Evolutionary conservation across 2,888 invertebrate species (phyloP).

Genomic region (Ferdinandea cuprea): DNA sequence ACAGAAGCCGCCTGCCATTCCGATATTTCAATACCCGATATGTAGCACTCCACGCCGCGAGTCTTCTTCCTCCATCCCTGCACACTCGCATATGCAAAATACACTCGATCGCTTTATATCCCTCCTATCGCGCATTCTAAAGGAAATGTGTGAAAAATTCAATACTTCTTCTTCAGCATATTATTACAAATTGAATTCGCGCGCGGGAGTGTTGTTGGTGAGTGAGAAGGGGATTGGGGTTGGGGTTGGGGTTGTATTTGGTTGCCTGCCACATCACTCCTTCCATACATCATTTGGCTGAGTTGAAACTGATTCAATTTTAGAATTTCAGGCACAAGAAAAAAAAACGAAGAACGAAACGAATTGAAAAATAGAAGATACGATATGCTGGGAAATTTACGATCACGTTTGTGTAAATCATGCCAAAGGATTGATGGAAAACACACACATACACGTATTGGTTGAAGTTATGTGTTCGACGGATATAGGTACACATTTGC

Average conservation of each 20-base stretch:
- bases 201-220: conserved; percentile 53
- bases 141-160: conserved; percentile 73
- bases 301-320: conserved; percentile 74
- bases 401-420: conserved; percentile 74
- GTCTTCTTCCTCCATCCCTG: conserved; percentile 3
- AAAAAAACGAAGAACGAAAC: not conserved
- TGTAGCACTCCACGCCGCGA: not conserved
- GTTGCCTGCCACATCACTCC: conserved; percentile 45
- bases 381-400: conserved; percentile 65
- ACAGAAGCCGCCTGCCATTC: conserved; percentile 14
- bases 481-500: conserved; percentile 33
- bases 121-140: conserved; percentile 54
- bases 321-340: conserved; percentile 42
- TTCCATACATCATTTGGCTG: conserved; percentile 57
- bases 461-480: conserved; percentile 36
- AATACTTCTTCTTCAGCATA: conserved; percentile 67
- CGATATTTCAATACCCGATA: not conserved
- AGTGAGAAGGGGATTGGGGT: not conserved
- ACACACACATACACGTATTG: conserved; percentile 30
- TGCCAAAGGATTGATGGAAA: conserved; percentile 69
- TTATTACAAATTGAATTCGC: conserved; percentile 74
- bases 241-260: not conserved
- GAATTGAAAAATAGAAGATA: not conserved
- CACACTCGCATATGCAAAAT: conserved; percentile 21
- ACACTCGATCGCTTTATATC: conserved; percentile 64